Percentiles rank a stretch among this genome's conserved stretches.
phyloP scores from a whole-genome alignment of 1,140 invertebrate species.

The Ceratosolen fusciceps region DNA sequence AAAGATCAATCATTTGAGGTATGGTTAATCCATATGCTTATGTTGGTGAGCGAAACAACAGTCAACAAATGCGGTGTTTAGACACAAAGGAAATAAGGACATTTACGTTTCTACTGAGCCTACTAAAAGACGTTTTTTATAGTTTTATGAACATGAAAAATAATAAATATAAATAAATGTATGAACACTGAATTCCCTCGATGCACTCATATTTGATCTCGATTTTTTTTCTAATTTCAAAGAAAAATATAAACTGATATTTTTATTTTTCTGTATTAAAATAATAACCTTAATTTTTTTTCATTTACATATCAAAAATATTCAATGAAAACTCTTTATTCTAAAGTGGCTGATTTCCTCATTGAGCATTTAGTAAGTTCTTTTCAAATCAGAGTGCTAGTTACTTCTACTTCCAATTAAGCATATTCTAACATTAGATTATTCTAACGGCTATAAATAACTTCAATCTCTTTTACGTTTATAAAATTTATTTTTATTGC shows the following conservation, averaged over 20 bases:
- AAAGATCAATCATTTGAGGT: background rate
- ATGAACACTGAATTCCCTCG: background rate
- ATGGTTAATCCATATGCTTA: too few species aligned
- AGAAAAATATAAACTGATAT: background rate
- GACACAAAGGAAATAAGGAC: conserved; percentile 21
- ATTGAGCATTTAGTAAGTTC: too few species aligned
- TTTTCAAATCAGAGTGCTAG: too few species aligned
- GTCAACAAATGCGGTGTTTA: conserved; percentile 27
- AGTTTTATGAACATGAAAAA: background rate
- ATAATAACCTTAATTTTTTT: background rate
- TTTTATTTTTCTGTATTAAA: background rate
- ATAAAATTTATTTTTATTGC: too few species aligned
- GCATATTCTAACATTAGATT: too few species aligned
- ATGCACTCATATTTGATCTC: background rate
- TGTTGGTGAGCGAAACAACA: conserved; percentile 3
- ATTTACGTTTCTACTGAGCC: background rate
- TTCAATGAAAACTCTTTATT: too few species aligned
- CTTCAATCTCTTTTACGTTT: too few species aligned
- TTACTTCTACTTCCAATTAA: too few species aligned
- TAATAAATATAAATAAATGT: background rate
- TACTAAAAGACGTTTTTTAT: background rate
- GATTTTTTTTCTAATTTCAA: background rate
- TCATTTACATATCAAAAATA: too few species aligned
- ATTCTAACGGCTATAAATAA: too few species aligned
- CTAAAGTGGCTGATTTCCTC: too few species aligned